Evolutionary conservation across 2,797 vertebrate genomes (phyloP).

Genomic region (Sparidentex hasta): DNA sequence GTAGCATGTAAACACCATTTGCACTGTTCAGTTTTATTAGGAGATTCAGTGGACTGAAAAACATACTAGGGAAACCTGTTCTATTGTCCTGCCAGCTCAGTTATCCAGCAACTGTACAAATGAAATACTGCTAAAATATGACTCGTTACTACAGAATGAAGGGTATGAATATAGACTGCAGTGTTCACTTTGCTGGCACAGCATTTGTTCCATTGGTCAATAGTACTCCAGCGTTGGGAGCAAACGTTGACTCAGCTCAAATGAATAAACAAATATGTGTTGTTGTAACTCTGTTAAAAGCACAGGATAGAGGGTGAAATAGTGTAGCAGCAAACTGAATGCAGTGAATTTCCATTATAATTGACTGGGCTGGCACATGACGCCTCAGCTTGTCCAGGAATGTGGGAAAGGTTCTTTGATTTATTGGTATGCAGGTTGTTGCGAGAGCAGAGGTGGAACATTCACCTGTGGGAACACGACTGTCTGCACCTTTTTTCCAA

Average conservation of each 20-base stretch:
- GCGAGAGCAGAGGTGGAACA: background rate
- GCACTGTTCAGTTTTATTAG: no score
- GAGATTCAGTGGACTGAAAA: no score
- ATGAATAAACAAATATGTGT: rapidly evolving
- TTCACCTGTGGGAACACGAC: slow-evolving; percentile 54
- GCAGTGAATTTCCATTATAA: slow-evolving; percentile 38
- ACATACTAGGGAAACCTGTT: background rate
- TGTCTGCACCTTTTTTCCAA: slow-evolving; percentile 2
- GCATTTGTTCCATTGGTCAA: background rate
- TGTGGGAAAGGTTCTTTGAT: slow-evolving; percentile 35
- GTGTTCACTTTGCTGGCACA: background rate
- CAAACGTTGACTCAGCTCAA: background rate
- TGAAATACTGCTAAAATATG: background rate
- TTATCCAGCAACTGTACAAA: background rate
- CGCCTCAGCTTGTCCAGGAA: slow-evolving; percentile 63
- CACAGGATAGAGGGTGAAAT: background rate
- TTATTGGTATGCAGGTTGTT: background rate
- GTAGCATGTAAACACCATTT: background rate
- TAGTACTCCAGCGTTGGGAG: background rate
- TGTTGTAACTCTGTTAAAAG: background rate
- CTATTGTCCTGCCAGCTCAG: background rate
- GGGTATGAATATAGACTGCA: background rate
- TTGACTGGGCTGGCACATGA: background rate
- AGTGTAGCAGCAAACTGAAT: background rate
- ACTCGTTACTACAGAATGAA: background rate